A percentile compares a stretch with the other conserved stretches of the same genome.
Conservation (phyloP, 2,113 vertebrate genomes). For the Takifugu flavidus region DNA sequence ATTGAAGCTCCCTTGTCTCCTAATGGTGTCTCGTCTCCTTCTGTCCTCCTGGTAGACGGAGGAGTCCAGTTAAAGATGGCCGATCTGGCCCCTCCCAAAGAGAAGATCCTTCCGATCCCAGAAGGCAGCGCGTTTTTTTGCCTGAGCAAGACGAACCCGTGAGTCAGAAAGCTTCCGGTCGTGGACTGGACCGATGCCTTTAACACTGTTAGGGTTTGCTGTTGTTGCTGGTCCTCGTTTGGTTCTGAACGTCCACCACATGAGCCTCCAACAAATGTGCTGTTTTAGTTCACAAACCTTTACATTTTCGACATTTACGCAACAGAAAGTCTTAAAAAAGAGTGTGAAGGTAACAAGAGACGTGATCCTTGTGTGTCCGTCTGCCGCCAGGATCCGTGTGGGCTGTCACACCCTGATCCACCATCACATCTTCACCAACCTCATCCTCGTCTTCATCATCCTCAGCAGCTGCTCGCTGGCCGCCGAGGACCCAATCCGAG, state of each 20-base stretch:
- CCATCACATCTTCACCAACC: conserved; percentile 92
- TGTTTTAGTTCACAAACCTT: too few relatives aligned
- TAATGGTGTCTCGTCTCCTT: neutral
- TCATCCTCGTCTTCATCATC: conserved; percentile 96
- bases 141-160: conserved; percentile 89
- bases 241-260: too few relatives aligned
- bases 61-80: conserved; percentile 75
- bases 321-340: too few relatives aligned
- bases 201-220: too few relatives aligned
- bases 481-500: conserved; percentile 90
- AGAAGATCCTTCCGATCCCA: conserved; percentile 88
- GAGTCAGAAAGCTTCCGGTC: too few relatives aligned
- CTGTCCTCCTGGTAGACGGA: conserved; percentile 43
- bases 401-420: conserved; percentile 88
- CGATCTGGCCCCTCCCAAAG: conserved; percentile 82
- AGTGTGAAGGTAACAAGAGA: neutral
- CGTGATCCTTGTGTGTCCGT: conserved; percentile 2
- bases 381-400: conserved; percentile 78
- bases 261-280: too few relatives aligned
- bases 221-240: too few relatives aligned
- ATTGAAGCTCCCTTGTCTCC: neutral
- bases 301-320: too few relatives aligned
- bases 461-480: conserved; percentile 92
- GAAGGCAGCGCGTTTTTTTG: conserved; percentile 92
- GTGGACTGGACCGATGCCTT: too few relatives aligned